Evolutionary conservation across 2,888 invertebrate species (phyloP), one percentile per base, ranked within the genome.

Genomic region (Euzophera pinguis): DNA sequence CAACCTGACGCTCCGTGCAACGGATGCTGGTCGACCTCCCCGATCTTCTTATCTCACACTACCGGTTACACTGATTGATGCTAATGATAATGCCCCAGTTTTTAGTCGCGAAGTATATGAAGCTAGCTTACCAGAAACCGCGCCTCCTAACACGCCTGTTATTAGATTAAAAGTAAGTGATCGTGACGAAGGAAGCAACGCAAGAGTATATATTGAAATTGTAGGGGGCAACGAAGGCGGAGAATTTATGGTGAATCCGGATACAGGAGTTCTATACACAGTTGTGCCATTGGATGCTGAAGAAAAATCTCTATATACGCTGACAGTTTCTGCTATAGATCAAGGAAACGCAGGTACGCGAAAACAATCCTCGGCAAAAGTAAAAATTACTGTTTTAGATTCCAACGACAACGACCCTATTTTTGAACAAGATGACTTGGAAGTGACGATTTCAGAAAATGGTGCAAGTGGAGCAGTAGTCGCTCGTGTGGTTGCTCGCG

Each of bases 381-480:
- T 99, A 0, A 95, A 96, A 84, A 94, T 99, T 49, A 93, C 95
- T 69, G 94, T 99, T 3, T 89, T 95, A 51, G 98, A 98, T 83
- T 95, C 96, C 51, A 99, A 99, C 82, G 98, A 99, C 81, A 98
- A 98, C 81, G 95, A 97, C 70, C 98, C 98, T 0, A 91, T 95
- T 49, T 98, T 98, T 77, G 95, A 96, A 63, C 91, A 92, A 54
- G 79, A 92, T 3, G 93, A 93, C 65, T 90, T 93, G 75, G 92
- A 93, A 10, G 94, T 97, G 5, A 92, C 90, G 69, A 91, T 98
- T 37, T 93, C 95, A 63, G 99, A 99, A 82, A 98, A 98, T 78
- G 94, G 96, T 69, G 94, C 97, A 0, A 92, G 95, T 6, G 98
- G 98, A 1, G 94, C 95, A 1, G 93, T 94, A 8, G 96, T 99